Evolutionary conservation across 2,888 invertebrate genomes (phyloP).

Genomic region (Eilema sororculum): DNA sequence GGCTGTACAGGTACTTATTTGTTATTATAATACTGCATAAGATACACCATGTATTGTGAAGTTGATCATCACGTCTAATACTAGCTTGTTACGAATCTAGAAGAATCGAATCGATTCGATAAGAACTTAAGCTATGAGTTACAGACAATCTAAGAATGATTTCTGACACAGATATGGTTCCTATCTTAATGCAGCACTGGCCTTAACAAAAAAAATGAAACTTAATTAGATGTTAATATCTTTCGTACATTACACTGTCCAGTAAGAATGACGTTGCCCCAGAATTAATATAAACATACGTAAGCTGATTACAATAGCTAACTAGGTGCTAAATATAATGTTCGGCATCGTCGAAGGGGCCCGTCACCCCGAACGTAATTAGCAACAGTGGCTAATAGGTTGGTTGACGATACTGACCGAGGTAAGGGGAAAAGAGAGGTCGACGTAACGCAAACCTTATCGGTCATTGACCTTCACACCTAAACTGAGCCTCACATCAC

Average conservation of each 20-base stretch:
- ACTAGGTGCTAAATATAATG: not conserved
- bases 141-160: not conserved
- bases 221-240: conserved; percentile 1
- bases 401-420: conserved; percentile 63
- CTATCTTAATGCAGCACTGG: not conserved
- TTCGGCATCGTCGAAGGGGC: conserved; percentile 3
- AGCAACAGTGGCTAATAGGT: conserved; percentile 64
- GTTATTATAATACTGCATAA: not conserved
- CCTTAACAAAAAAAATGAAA: not conserved
- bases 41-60: not conserved
- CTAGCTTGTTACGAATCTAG: too few relatives aligned
- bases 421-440: conserved; percentile 70
- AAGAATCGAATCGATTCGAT: too few relatives aligned
- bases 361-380: conserved; percentile 50
- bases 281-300: not conserved
- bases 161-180: not conserved
- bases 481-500: conserved; percentile 84
- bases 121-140: not conserved
- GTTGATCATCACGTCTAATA: too few relatives aligned
- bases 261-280: not conserved
- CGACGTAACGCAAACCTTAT: conserved; percentile 80
- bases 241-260: not conserved
- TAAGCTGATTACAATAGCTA: conserved; percentile 3
- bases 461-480: conserved; percentile 86
- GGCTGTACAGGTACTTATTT: not conserved